phyloP scores from a whole-genome alignment of 2,888 invertebrate species.

The Rhamphomyia laevipes region DNA sequence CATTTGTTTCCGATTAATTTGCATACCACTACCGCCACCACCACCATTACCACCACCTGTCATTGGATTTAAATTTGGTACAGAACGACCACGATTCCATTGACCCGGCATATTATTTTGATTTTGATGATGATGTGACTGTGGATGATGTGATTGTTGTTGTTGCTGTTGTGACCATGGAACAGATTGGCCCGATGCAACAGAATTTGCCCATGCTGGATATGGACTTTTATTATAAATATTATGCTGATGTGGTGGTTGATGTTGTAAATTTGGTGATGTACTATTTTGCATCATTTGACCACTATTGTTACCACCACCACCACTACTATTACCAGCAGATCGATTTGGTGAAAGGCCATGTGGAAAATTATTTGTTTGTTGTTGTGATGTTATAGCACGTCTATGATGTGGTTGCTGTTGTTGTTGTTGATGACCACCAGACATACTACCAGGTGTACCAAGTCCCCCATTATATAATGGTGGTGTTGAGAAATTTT shows the following conservation, averaged over 20 bases:
- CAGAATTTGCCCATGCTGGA: conserved; percentile 18
- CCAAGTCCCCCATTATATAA: conserved; percentile 10
- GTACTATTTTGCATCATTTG: conserved; percentile 2
- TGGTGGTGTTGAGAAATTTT: conserved; percentile 15
- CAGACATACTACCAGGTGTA: not conserved
- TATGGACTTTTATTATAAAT: conserved; percentile 18
- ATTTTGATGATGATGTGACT: conserved; percentile 12
- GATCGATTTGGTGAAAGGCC: conserved; percentile 17
- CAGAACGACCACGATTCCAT: conserved; percentile 45
- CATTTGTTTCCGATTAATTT: conserved; percentile 16
- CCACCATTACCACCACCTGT: conserved; percentile 6
- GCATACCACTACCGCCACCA: conserved; percentile 1
- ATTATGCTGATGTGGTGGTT: conserved; percentile 13
- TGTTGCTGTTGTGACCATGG: conserved; percentile 11
- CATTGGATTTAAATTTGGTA: conserved; percentile 42
- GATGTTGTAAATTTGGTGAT: conserved; percentile 10
- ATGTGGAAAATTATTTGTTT: conserved; percentile 11
- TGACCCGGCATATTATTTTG: conserved; percentile 18
- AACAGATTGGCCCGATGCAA: conserved; percentile 12
- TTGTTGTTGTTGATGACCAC: not conserved
- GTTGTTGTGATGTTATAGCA: conserved; percentile 3
- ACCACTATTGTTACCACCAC: not conserved
- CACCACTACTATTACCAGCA: not conserved
- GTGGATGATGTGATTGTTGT: conserved; percentile 10
- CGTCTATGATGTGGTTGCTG: not conserved